Conservation (phyloP, 2,113 vertebrate genomes). For the Pluvialis apricaria region DNA sequence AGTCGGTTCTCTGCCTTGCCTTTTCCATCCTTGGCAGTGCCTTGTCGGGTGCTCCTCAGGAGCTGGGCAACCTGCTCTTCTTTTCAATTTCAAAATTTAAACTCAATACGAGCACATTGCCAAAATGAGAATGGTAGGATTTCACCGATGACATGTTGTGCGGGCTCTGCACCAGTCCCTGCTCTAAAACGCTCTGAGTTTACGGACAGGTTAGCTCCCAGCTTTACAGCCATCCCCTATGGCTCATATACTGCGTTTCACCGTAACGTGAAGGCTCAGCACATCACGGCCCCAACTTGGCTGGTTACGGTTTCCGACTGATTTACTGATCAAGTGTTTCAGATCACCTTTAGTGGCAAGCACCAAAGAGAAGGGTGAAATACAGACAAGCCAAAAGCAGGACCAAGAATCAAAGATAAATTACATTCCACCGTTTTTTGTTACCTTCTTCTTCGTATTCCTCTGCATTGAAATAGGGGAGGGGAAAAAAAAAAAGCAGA, state of each 20-base stretch:
- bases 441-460: constrained; percentile 92
- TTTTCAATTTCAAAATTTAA: not conserved
- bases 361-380: constrained; percentile 50
- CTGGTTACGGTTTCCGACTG: not conserved
- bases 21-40: not conserved
- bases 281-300: rapidly evolving
- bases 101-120: not conserved
- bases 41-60: not conserved
- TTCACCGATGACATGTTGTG: rapidly evolving
- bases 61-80: not conserved
- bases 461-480: constrained; percentile 70
- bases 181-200: not conserved
- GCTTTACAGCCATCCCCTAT: not conserved
- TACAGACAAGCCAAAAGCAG: constrained; percentile 42
- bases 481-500: constrained; percentile 6
- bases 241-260: not conserved
- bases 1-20: not conserved
- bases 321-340: not conserved
- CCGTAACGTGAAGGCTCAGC: not conserved
- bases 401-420: not conserved
- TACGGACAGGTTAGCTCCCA: not conserved
- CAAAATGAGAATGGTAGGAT: not conserved
- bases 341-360: constrained; percentile 38
- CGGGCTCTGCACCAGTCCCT: not conserved
- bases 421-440: constrained; percentile 47